Evolutionary conservation across 2,888 invertebrate genomes (phyloP).

Genomic region (Drosophila trichaetosa): DNA sequence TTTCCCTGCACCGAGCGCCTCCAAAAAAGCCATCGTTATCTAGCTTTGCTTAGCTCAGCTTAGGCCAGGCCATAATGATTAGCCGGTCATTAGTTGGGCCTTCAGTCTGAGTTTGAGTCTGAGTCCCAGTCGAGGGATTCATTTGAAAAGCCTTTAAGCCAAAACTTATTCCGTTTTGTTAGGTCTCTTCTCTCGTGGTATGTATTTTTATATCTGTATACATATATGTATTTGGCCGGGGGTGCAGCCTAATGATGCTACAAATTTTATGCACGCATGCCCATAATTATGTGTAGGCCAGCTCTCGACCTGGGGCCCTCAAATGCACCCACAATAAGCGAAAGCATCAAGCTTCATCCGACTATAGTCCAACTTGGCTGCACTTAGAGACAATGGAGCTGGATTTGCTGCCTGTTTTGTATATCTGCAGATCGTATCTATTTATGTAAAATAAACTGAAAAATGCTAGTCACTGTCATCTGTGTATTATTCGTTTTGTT

Average conservation of each 20-base stretch:
- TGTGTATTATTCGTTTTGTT: constrained; percentile 38
- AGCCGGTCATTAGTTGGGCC: constrained; percentile 74
- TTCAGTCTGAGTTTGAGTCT: constrained; percentile 40
- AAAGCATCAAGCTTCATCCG: constrained; percentile 8
- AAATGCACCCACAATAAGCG: constrained; percentile 56
- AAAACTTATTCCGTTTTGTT: constrained; percentile 68
- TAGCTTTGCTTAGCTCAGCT: constrained; percentile 60
- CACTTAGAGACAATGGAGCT: constrained; percentile 33
- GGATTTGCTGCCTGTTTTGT: constrained; percentile 29
- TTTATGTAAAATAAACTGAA: constrained; percentile 68
- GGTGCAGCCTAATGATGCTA: constrained; percentile 78
- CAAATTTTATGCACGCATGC: constrained; percentile 75
- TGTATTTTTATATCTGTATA: constrained; percentile 14
- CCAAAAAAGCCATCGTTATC: constrained; percentile 62
- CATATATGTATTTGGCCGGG: constrained; percentile 64
- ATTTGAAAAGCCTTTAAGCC: constrained; percentile 79
- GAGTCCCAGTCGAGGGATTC: constrained; percentile 61
- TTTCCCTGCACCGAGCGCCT: constrained; percentile 55
- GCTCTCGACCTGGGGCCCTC: constrained; percentile 28
- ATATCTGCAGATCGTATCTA: constrained; percentile 72
- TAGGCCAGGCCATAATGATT: constrained; percentile 67
- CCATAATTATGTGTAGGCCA: constrained; percentile 54
- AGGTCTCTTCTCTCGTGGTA: constrained; percentile 36
- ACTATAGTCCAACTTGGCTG: constrained; percentile 3
- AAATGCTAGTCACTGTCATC: constrained; percentile 63